Evolutionary conservation across 2,113 vertebrate species (phyloP), one percentile per base, ranked within the genome.

Genomic region (Verasper variegatus): DNA sequence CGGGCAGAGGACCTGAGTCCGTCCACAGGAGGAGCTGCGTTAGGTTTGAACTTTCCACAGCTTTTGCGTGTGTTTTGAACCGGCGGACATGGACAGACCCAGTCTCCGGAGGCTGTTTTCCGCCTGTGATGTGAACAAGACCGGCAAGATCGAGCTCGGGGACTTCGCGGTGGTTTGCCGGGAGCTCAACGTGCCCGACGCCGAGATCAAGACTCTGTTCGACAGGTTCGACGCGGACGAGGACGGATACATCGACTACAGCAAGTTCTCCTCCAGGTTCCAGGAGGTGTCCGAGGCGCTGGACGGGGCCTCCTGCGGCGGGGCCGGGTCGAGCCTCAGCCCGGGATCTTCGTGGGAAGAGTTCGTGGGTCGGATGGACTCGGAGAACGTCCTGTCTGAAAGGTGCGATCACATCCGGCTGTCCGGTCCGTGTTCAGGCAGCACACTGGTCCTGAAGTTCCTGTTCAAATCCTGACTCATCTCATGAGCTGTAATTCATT

Each of bases 71-170:
- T 45, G 21, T 63, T 69, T 58, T 47, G 6, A 76, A 7, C 18
- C 2, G 2, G 0, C 12, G 8, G 66, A 12, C 1, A 93, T 93
- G 93, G 84, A 92, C n/a, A 71, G 61, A 60, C 72, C 80, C 3
- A 87, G 84, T 24, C 87, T 95, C 0, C 80, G 68, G 47, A 92
- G 91, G n/a, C 77, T 95, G 0, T 96, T 95, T 59, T 93, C 92
- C 1, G 92, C 93, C 0, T 96, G 95, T 20, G 95, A 96, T 37
- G 84, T 95, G 68, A 94, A 95, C 76, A 92, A 86, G 23, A 94
- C 94, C 4, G 95, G 95, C 1, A 72, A 65, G 58, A 94, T 96
- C 2, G 95, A 95, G 74, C 92, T 86, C 20, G 93, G 92, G 31
- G 95, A 95, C 82, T 95, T 96, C 72, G 86, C 71, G 0, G 73